Evolutionary conservation across 2,797 vertebrate species (phyloP), one percentile per base, ranked within the genome.

Genomic region (Amblyraja radiata): DNA sequence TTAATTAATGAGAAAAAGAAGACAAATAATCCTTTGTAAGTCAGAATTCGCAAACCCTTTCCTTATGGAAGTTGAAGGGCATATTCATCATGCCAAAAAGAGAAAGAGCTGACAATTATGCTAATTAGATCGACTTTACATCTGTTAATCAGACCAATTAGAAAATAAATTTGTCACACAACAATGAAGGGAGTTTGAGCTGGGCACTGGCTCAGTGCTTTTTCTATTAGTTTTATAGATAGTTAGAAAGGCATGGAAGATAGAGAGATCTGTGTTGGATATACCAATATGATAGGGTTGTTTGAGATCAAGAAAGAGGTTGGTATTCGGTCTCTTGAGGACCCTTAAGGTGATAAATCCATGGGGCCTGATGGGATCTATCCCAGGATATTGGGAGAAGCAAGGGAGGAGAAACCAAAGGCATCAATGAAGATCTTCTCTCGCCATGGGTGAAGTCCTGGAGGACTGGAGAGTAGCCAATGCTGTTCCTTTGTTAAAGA

Each of bases 81-180:
- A 74, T 76, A 58, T 92, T 76, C 90, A 92, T 92, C 76, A 74
- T 58, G 39, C 71, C 46, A 76, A 25, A 39, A 92, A 28, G 90
- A 54, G 71, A 92, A 92, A 92, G 61, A 92, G 68, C 73, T 74
- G 90, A 91, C 68, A 91, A 91, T 76, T 92, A 76, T 92, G 39
- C 46, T 74, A 76, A 76, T 76, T 92, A n/a, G 23, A 76, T 13
- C 39, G 18, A 92, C 68, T 92, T 92, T 92, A 76, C 39, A 92
- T 7, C 76, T 76, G 23, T 58, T 92, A 92, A 92, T 92, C 90
- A 92, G 90, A 25, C 39, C 36, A 92, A 92, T 92, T 74, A 74
- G 90, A 13, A 76, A 74, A 76, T 76, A 76, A 11, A n/a, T 76
- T 92, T n/a, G 39, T 25, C 90, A 39, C 7, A 58, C 25, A 92